phyloP scores from a whole-genome alignment of 2,113 vertebrate genomes.

The Malurus cyaneus region DNA sequence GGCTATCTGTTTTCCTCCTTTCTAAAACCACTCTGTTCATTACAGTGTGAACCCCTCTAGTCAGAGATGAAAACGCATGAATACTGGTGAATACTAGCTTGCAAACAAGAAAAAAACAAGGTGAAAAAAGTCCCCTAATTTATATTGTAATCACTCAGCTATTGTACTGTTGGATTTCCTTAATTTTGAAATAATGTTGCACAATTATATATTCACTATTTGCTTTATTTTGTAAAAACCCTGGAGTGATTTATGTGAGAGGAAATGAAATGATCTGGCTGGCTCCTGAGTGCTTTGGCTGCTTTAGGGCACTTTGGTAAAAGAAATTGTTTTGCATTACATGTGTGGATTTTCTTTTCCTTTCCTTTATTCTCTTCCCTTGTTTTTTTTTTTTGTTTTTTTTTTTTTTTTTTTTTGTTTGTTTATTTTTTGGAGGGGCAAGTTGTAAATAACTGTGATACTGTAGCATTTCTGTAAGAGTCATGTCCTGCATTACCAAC shows the following conservation, averaged over 20 bases:
- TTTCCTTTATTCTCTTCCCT: background rate
- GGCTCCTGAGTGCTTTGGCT: background rate
- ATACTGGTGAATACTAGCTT: background rate
- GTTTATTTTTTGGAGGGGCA: background rate
- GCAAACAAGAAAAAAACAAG: background rate
- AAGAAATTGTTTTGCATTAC: background rate
- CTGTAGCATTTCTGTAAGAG: background rate
- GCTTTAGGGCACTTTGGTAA: background rate
- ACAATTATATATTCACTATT: conserved; percentile 16
- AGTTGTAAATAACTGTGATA: background rate
- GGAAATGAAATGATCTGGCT: background rate
- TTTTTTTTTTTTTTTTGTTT: background rate
- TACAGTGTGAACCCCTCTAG: background rate
- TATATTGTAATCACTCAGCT: background rate
- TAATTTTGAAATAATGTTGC: background rate
- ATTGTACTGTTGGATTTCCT: background rate
- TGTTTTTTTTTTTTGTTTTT: background rate
- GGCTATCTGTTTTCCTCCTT: background rate
- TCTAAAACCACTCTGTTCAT: background rate
- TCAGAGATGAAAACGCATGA: background rate
- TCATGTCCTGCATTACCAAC: background rate
- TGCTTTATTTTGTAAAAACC: conserved; percentile 19
- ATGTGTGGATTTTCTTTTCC: background rate
- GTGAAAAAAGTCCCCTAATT: background rate
- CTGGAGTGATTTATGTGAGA: conserved; percentile 3